phyloP scores from a whole-genome alignment of 2,797 vertebrate species.

The Halcyon smyrnensis region DNA sequence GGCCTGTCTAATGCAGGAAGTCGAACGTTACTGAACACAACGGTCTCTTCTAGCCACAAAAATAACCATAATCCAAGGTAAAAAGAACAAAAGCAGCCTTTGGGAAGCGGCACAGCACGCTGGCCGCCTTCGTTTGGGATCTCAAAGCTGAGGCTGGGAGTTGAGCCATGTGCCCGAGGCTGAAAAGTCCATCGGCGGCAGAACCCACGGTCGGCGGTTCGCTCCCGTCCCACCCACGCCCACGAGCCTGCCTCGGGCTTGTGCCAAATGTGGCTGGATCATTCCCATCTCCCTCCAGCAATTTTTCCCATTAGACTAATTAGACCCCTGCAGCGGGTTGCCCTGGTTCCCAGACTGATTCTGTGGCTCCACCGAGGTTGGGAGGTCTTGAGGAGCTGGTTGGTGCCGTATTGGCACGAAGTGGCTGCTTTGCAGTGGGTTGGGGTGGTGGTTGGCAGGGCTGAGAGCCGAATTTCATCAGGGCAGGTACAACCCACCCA shows the following conservation, averaged over 20 bases:
- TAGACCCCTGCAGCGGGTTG: neutral
- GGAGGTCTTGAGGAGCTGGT: neutral
- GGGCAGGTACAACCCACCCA: neutral
- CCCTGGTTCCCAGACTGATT: neutral
- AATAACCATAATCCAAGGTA: neutral
- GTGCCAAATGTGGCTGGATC: neutral
- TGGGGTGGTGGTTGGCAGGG: neutral
- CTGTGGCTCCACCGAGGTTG: fast-evolving
- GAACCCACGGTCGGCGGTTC: neutral
- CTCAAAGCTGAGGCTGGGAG: neutral
- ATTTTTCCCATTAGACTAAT: neutral
- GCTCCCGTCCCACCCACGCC: neutral
- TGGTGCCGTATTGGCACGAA: neutral
- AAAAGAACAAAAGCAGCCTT: neutral
- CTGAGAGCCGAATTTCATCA: neutral
- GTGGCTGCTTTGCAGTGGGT: neutral
- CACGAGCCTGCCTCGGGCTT: fast-evolving
- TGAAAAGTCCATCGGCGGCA: neutral
- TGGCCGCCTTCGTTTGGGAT: neutral
- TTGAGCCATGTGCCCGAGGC: neutral
- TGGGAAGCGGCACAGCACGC: neutral
- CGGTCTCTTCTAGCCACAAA: neutral
- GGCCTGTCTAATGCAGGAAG: slow-evolving; percentile 9
- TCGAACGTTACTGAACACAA: neutral
- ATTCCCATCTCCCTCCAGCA: neutral